Evolutionary conservation across 1,140 invertebrate genomes (phyloP), one percentile per base, ranked within the genome.

Genomic region (Myzus persicae): DNA sequence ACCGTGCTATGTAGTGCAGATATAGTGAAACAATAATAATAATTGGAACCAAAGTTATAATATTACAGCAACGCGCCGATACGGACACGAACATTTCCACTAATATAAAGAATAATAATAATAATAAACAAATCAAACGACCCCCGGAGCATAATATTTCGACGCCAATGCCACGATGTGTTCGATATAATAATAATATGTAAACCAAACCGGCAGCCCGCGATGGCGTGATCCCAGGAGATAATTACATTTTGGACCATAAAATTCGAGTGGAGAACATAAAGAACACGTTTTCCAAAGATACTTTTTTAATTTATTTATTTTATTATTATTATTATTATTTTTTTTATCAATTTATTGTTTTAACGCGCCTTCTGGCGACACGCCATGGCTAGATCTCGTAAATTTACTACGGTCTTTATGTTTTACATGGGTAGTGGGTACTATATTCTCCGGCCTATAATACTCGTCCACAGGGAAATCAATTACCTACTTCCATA

Each of bases 401-500:
- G 76, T 92, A 84, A 84, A 84, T 92, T 38, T 46, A 51, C 91
- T 40, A 84, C 91, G 22, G 31, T 89, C n/a, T 89, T 59, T 48
- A 88, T 48, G n/a, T 48, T 88, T 22, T 88, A 48, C 31, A 76
- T 18, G n/a, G 59, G 59, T n/a, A 76, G 59, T 76, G 31, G 59
- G 59, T 76, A 76, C 59, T n/a, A 48, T 88, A 51, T 31, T 31
- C 36, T 48, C 42, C 51, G 67, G 36, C n/a, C 76, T 44, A 46
- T 51, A 11, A 51, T 26, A 26, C 36, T n/a, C 44, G 67, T 82
- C 91, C 76, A 26, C n/a, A 31, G 91, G 91, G 76, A 92, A 92
- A 92, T 92, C 91, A 92, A 92, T 92, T 92, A 92, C 54, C 31
- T n/a, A 76, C 90, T 76, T 24, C 51, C 26, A 42, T 90, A 90